Evolutionary conservation across 2,888 invertebrate genomes (phyloP), one percentile per base, ranked within the genome.

Genomic region (Parnassius mnemosyne): DNA sequence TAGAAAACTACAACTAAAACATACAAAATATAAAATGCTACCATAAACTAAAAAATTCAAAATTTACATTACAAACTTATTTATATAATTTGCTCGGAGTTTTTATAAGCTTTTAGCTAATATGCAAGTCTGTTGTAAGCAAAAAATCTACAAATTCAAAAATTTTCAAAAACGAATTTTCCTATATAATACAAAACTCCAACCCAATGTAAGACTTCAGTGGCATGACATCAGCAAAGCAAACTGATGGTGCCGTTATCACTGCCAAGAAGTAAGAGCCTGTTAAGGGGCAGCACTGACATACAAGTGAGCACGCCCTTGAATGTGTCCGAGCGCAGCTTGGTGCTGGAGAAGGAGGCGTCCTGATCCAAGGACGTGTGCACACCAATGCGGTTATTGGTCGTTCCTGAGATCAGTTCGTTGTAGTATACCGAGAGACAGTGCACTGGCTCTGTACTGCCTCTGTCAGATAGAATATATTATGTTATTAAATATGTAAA

Each of bases 381-480:
- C 54, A 97, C 97, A 13, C 97, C 97, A 71, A 98, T 95, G 44
- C 97, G 94, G 83, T 98, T 99, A 65, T 97, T 97, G 0, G 98
- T 98, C 0, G 98, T 98, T 43, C 97, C 98, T 9, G 97, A 96
- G 66, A 98, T 94, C 65, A 99, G 88, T 83, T 97, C 96, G 71
- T 94, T 93, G 78, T 95, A 95, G 84, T 96, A 95, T 51, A 95
- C 93, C 51, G 95, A 94, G 66, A 98, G 93, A 74, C 97, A 97
- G 86, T 98, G 98, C 2, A 97, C 97, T 1, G 98, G 98, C 81
- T 98, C 98, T 1, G 97, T 96, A 57, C 95, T 95, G 65, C 97
- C 98, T 91, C 97, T 97, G 87, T 13, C 44, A 47, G 3, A 43
- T 43, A 43, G 43, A 43, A 43, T 43, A 43, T 43, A 43, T 43